phyloP scores from a whole-genome alignment of 1,140 invertebrate species.

The Drosophila ironensis region DNA sequence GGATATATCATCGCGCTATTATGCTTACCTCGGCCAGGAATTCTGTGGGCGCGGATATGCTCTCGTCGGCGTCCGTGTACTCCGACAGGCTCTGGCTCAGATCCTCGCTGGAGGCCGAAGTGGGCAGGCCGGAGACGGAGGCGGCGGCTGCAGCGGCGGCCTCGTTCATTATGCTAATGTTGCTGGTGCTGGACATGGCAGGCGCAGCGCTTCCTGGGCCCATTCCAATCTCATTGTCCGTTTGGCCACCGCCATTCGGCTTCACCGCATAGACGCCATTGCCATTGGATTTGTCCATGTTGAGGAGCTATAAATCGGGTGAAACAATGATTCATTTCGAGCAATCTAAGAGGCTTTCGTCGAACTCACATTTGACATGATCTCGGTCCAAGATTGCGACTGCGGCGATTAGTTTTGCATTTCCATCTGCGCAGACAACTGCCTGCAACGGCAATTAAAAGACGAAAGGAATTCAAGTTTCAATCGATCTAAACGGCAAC shows the following conservation, averaged over 20 bases:
- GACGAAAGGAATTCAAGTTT: slow-evolving; percentile 18
- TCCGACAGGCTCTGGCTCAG: slow-evolving; percentile 83
- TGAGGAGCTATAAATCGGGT: slow-evolving; percentile 45
- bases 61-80: slow-evolving; percentile 88
- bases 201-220: slow-evolving; percentile 10
- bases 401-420: too few relatives aligned
- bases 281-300: slow-evolving; percentile 81
- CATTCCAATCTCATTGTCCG: slow-evolving; percentile 50
- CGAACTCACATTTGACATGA: slow-evolving; percentile 61
- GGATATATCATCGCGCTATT: too few relatives aligned
- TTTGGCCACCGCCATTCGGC: slow-evolving; percentile 33
- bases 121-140: slow-evolving; percentile 60
- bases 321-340: background rate
- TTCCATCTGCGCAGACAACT: too few relatives aligned
- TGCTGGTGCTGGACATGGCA: slow-evolving; percentile 35
- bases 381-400: slow-evolving; percentile 5
- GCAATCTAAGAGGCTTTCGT: too few relatives aligned
- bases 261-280: slow-evolving; percentile 72
- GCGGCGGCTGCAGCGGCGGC: slow-evolving; percentile 54
- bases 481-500: slow-evolving; percentile 1
- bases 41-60: slow-evolving; percentile 87
- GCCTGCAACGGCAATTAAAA: slow-evolving; percentile 49
- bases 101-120: slow-evolving; percentile 79
- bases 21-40: slow-evolving; percentile 86
- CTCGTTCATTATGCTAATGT: slow-evolving; percentile 65